These are phyloP conservation scores for Cotesia vestalis DNA, from an alignment of 1,140 invertebrate genomes.

Conservation along the genomic window DNA sequence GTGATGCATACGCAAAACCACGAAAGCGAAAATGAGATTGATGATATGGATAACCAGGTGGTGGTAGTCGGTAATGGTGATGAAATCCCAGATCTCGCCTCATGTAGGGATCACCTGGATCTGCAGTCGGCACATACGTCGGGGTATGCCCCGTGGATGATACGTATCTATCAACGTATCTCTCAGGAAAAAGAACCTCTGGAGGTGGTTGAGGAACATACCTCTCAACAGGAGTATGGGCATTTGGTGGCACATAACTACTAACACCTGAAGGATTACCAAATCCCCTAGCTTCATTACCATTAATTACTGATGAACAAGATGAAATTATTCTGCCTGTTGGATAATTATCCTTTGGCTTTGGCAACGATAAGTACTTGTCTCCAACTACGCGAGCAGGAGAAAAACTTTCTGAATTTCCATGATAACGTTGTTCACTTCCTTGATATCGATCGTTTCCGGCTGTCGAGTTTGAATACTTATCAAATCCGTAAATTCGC, in stretches of 20 bases:
- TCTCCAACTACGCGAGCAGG: constrained; percentile 53
- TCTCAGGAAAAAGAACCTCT: constrained; percentile 63
- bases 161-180: constrained; percentile 66
- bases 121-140: constrained; percentile 62
- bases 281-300: constrained; percentile 25
- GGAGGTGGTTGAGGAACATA: constrained; percentile 72
- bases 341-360: constrained; percentile 59
- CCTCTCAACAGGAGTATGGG: constrained; percentile 75
- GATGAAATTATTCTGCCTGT: constrained; percentile 61
- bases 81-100: constrained; percentile 70
- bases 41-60: constrained; percentile 61
- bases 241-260: constrained; percentile 72
- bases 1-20: constrained; percentile 59
- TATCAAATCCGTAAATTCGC: constrained; percentile 46
- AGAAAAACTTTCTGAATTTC: constrained; percentile 50
- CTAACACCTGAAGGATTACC: constrained; percentile 40
- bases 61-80: constrained; percentile 69
- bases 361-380: constrained; percentile 66
- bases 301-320: constrained; percentile 48
- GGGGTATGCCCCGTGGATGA: constrained; percentile 64
- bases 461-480: constrained; percentile 33
- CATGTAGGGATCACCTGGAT: constrained; percentile 70
- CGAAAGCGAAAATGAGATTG: constrained; percentile 61
- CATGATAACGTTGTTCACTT: constrained; percentile 41
- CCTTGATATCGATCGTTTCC: constrained; percentile 47